These are phyloP conservation scores for Morinoia aosen DNA, from an alignment of 2,888 invertebrate species.

Conservation along the genomic window DNA sequence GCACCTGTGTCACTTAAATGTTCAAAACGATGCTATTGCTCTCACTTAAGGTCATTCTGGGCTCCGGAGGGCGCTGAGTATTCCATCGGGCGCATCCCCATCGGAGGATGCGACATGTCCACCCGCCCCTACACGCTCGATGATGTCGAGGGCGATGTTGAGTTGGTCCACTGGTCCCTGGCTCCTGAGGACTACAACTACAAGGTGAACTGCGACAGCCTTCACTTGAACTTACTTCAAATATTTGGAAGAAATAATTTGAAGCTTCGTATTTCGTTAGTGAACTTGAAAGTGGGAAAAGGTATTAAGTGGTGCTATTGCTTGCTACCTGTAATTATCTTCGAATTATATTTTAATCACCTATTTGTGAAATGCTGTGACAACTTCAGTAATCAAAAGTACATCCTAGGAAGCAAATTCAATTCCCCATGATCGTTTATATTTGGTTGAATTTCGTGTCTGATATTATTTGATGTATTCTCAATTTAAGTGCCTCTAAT, in stretches of 20 bases:
- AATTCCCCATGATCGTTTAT: no score
- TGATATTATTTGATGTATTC: no score
- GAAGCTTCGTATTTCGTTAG: background rate
- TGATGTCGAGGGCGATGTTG: slow-evolving; percentile 74
- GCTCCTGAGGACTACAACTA: slow-evolving; percentile 79
- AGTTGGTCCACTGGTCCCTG: slow-evolving; percentile 79
- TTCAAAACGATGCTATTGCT: background rate
- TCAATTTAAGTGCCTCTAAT: no score
- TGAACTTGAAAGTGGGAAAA: background rate
- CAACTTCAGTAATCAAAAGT: no score
- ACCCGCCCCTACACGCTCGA: slow-evolving; percentile 79
- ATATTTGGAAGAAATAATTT: background rate
- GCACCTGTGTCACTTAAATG: background rate
- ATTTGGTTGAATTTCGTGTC: no score
- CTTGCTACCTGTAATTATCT: no score
- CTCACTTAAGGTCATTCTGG: slow-evolving; percentile 74
- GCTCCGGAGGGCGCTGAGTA: slow-evolving; percentile 81
- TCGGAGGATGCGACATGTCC: slow-evolving; percentile 90
- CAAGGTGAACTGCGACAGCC: slow-evolving; percentile 75
- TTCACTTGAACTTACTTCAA: background rate
- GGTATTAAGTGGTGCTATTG: no score
- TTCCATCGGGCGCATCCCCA: slow-evolving; percentile 84
- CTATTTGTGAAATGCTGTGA: no score
- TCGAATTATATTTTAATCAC: no score
- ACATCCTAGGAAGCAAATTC: no score